These are phyloP conservation scores for Trinorchestia longiramus DNA, from an alignment of 1,140 invertebrate genomes.

Conservation along the genomic window DNA sequence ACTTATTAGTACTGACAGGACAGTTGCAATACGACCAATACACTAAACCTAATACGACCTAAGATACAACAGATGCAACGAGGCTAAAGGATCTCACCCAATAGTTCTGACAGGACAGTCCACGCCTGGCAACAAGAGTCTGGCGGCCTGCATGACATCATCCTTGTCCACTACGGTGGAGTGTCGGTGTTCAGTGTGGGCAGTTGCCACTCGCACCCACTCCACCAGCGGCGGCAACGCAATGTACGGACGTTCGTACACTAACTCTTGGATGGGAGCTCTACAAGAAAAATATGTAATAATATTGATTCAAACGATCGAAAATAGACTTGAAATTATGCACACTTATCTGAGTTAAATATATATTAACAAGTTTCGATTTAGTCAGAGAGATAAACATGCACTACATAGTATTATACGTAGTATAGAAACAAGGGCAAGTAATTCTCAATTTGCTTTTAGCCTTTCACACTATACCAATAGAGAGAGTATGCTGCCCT, in stretches of 20 bases:
- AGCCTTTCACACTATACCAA: not conserved
- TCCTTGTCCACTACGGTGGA: constrained; percentile 84
- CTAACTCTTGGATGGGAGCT: constrained; percentile 79
- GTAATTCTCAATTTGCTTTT: not conserved
- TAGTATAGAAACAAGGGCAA: not conserved
- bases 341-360: not conserved
- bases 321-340: not conserved
- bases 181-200: constrained; percentile 84
- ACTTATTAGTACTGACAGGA: not conserved
- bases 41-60: not conserved
- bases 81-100: constrained; percentile 67
- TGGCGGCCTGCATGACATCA: constrained; percentile 88
- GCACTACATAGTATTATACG: not conserved
- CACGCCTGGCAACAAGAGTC: constrained; percentile 86
- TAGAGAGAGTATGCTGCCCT: not conserved
- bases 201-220: constrained; percentile 85
- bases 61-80: not conserved
- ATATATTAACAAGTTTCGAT: not conserved
- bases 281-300: constrained; percentile 40
- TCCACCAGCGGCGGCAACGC: constrained; percentile 88
- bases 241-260: constrained; percentile 87
- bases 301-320: not conserved
- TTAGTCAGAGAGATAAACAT: not conserved
- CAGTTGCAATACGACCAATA: not conserved
- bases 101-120: constrained; percentile 86